Evolutionary conservation across 1,140 invertebrate species (phyloP), one percentile per base, ranked within the genome.

Genomic region (Brachionus rubens): DNA sequence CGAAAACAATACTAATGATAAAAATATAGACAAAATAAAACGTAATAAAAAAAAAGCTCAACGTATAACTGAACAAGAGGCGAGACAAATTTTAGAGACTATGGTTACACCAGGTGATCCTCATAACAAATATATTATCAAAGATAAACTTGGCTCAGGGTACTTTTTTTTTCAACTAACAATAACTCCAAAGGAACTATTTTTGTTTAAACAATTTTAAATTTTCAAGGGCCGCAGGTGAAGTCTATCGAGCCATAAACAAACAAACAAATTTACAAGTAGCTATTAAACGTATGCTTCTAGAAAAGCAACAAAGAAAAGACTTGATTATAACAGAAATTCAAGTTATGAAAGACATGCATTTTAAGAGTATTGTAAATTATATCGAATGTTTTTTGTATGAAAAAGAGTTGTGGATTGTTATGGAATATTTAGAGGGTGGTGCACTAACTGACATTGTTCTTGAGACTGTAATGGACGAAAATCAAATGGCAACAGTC

Each of bases 361-460:
- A 78, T 19, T 84, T 86, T 78, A 80, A 83, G 77, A 87, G 86
- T 77, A 83, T 87, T 65, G 87, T 87, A 30, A 88, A 87, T 81
- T 87, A 82, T 76, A 80, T 83, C 47, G 82, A 84, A 48, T 80
- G 78, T 14, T 79, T 47, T 76, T 75, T 78, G 21, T 33, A 26
- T 40, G 81, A 83, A 47, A 80, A 83, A 54, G 85, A 87, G 80
- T 79, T 87, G 14, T 87, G 87, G 87, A 86, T 87, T 24, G 84
- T 87, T 5, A 87, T 87, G 87, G 87, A 87, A 78, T 87, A 84
- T 78, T 78, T 87, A 7, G 86, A 87, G 78, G 87, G 87, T 52
- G 87, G 87, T 16, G 85, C 86, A 28, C 80, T 87, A 14, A 87
- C 87, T 0, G 86, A 87, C 78, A 86, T 87, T 75, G 87, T 88